A percentile compares a stretch with the other conserved stretches of the same genome.
phyloP scores from a whole-genome alignment of 2,113 vertebrate genomes.

The Petaurus breviceps region DNA sequence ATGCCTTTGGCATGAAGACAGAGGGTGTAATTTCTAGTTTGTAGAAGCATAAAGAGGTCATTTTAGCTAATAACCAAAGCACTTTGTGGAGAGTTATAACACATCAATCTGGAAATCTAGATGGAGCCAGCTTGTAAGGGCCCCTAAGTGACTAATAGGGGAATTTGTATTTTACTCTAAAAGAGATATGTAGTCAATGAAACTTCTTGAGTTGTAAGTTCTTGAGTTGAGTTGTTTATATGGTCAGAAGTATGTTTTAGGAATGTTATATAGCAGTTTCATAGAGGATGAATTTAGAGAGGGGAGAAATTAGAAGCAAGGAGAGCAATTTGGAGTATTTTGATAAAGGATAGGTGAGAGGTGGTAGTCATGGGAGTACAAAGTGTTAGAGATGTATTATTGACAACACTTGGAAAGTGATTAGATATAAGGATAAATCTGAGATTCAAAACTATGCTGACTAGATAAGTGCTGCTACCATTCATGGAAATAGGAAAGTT shows the following conservation, averaged over 20 bases:
- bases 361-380: too few relatives aligned
- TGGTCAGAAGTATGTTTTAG: not conserved
- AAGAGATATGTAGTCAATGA: not conserved
- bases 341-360: not conserved
- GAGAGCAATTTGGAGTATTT: not conserved
- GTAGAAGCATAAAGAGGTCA: not conserved
- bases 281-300: not conserved
- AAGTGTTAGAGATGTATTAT: not conserved
- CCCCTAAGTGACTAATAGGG: not conserved
- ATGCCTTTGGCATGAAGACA: not conserved
- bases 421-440: too few relatives aligned
- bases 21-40: not conserved
- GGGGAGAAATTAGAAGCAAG: too few relatives aligned
- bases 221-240: not conserved
- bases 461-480: not conserved
- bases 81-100: not conserved
- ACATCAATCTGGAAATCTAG: not conserved
- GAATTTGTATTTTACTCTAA: not conserved
- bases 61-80: not conserved
- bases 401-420: not conserved
- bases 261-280: not conserved
- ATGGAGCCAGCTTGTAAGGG: not conserved
- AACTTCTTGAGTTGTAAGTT: not conserved
- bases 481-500: not conserved
- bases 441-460: not conserved